A percentile compares a stretch with the other conserved stretches of the same genome.
Evolutionary conservation across 2,888 invertebrate species (phyloP).

Genomic region (Cheilosia impressa): DNA sequence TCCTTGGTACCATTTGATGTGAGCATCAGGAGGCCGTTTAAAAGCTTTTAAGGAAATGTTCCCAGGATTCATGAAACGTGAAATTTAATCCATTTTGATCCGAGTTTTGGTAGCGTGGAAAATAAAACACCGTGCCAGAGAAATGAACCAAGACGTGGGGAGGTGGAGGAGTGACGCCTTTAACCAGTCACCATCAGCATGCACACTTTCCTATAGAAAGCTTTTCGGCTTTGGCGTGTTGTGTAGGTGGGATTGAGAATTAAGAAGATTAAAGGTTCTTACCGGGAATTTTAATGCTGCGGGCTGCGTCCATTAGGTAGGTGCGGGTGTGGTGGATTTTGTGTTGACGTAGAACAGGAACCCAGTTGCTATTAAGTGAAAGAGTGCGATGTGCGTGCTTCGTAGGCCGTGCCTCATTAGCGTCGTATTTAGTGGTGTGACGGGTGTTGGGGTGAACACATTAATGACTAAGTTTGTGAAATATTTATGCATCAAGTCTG

Average conservation of each 20-base stretch:
- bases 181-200: background rate
- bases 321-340: no score
- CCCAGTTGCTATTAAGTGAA: no score
- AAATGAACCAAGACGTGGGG: slow-evolving; percentile 56
- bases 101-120: slow-evolving; percentile 55
- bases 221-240: background rate
- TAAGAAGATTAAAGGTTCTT: no score
- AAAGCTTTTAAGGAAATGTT: slow-evolving; percentile 73
- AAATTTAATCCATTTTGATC: slow-evolving; percentile 75
- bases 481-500: background rate
- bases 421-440: background rate
- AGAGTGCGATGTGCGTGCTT: no score
- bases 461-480: background rate
- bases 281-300: no score
- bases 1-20: slow-evolving; percentile 56
- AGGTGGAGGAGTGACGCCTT: background rate
- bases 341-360: no score
- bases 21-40: slow-evolving; percentile 71
- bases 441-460: background rate
- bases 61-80: slow-evolving; percentile 66
- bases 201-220: background rate
- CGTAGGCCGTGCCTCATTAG: background rate
- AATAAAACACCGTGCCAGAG: slow-evolving; percentile 52
- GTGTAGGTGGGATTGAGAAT: no score
- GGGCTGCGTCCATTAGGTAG: no score